Conservation (phyloP, 2,888 invertebrate genomes). For the Hetaerina titia region DNA sequence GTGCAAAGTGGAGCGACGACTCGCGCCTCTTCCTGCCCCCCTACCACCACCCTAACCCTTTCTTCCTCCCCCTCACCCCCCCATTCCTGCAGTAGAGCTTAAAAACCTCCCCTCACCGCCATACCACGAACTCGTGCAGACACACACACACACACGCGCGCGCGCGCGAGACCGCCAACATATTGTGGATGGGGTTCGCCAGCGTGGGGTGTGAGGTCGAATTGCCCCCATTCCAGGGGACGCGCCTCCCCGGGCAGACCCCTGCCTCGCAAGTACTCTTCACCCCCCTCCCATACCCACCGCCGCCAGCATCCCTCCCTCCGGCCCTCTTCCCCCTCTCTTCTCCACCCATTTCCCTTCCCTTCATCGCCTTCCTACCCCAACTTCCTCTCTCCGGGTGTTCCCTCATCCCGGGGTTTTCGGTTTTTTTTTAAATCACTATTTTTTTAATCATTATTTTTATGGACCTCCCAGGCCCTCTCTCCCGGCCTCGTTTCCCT, state of each 20-base stretch:
- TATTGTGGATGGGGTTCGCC: background rate
- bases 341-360: background rate
- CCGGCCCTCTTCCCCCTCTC: background rate
- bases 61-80: background rate
- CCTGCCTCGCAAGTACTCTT: background rate
- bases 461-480: too few relatives aligned
- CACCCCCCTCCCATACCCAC: background rate
- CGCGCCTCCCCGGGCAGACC: background rate
- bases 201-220: background rate
- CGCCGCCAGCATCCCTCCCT: background rate
- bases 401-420: too few relatives aligned
- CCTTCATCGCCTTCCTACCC: too few relatives aligned
- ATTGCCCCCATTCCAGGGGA: background rate
- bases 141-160: background rate
- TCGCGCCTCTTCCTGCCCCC: background rate
- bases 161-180: background rate
- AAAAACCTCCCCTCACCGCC: background rate
- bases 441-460: too few relatives aligned
- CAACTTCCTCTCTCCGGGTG: too few relatives aligned
- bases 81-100: background rate
- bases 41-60: background rate
- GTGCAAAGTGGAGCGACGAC: background rate
- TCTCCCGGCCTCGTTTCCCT: too few relatives aligned
- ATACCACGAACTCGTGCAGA: too few relatives aligned
- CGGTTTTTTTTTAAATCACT: too few relatives aligned